phyloP scores from a whole-genome alignment of 1,140 invertebrate genomes.

The Halictus rubicundus region DNA sequence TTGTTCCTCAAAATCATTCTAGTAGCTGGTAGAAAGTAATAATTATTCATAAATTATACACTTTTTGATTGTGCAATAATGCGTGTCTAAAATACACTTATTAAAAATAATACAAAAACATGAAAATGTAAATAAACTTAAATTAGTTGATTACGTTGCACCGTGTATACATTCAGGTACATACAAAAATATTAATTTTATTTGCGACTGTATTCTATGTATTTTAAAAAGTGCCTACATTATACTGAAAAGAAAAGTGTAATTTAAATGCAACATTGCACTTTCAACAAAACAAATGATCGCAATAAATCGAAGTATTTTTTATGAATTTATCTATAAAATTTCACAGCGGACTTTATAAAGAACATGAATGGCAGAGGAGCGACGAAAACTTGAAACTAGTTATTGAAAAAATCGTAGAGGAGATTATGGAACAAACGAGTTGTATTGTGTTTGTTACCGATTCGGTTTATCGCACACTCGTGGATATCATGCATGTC shows the following conservation, averaged over 20 bases:
- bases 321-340: constrained; percentile 85
- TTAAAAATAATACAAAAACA: background rate
- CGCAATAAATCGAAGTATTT: background rate
- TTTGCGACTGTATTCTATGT: background rate
- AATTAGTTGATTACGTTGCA: background rate
- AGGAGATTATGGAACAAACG: constrained; percentile 66
- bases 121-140: background rate
- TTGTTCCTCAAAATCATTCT: constrained; percentile 15
- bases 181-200: background rate
- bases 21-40: constrained; percentile 14
- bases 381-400: constrained; percentile 54
- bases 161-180: background rate
- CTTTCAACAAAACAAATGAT: background rate
- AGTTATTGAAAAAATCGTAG: constrained; percentile 60
- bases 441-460: constrained; percentile 72
- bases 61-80: background rate
- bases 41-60: background rate
- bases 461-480: constrained; percentile 68
- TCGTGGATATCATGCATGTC: constrained; percentile 56
- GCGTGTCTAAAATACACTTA: background rate
- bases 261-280: background rate
- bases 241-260: background rate
- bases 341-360: constrained; percentile 12
- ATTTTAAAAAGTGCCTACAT: background rate
- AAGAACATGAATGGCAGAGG: constrained; percentile 80